Conservation (phyloP, 2,797 vertebrate genomes). For the Rhinoraja longicauda region DNA sequence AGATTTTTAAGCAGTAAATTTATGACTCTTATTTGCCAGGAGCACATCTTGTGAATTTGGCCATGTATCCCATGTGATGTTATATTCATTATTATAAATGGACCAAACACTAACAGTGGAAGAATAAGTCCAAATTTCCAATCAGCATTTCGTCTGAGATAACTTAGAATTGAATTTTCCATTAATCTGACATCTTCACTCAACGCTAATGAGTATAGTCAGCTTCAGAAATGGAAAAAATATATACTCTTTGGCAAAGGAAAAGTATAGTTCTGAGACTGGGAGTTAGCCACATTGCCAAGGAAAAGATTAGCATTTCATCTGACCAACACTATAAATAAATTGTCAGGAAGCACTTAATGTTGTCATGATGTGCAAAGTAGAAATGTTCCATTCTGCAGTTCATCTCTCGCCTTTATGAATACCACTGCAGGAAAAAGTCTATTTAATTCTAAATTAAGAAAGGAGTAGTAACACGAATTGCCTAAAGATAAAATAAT, state of each 20-base stretch:
- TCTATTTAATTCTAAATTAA: neutral
- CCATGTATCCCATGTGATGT: neutral
- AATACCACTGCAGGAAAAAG: neutral
- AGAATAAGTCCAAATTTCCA: conserved; percentile 23
- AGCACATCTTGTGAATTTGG: conserved; percentile 6
- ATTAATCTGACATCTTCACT: neutral
- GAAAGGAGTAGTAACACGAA: too few relatives aligned
- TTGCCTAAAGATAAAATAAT: neutral
- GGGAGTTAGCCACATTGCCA: neutral
- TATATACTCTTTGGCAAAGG: neutral
- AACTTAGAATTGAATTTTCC: neutral
- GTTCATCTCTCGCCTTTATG: neutral
- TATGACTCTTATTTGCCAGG: neutral
- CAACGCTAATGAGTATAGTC: neutral
- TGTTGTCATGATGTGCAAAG: neutral
- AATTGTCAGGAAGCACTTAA: neutral
- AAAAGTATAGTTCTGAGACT: neutral
- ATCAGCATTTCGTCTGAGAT: neutral
- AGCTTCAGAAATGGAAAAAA: conserved; percentile 23
- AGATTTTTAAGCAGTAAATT: neutral
- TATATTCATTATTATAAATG: conserved; percentile 1
- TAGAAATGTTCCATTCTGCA: neutral
- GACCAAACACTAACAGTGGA: neutral
- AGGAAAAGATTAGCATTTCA: neutral
- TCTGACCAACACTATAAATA: neutral